These are phyloP conservation scores for Spodoptera littoralis DNA, from an alignment of 2,888 invertebrate genomes.

Conservation along the genomic window DNA sequence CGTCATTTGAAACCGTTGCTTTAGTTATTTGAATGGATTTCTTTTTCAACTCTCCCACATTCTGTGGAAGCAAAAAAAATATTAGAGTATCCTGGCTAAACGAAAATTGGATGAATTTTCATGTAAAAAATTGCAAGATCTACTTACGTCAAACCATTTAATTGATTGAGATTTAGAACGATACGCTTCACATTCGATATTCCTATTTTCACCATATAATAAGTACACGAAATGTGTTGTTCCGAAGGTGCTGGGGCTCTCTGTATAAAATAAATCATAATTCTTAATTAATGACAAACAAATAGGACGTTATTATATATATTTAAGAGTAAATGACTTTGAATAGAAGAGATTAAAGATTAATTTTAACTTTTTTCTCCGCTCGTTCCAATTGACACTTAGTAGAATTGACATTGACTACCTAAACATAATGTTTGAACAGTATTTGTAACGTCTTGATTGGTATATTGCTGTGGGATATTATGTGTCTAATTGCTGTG, in stretches of 20 bases:
- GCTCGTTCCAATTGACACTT: no score
- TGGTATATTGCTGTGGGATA: no score
- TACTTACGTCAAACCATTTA: slow-evolving; percentile 50
- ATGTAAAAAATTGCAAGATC: background rate
- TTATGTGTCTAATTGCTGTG: no score
- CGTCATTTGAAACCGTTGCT: slow-evolving; percentile 24
- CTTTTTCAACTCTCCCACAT: slow-evolving; percentile 4
- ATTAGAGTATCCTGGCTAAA: background rate
- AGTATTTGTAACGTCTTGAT: no score
- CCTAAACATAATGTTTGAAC: no score
- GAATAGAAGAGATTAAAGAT: background rate
- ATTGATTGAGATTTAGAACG: slow-evolving; percentile 31
- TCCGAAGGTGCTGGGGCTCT: slow-evolving; percentile 24
- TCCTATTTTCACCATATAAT: slow-evolving; percentile 15
- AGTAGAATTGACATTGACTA: no score
- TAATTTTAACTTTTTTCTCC: no score
- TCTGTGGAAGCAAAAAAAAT: slow-evolving; percentile 11
- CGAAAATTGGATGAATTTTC: background rate
- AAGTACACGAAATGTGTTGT: slow-evolving; percentile 27
- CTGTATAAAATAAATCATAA: slow-evolving; percentile 23
- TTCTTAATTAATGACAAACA: background rate
- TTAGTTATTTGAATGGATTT: slow-evolving; percentile 19
- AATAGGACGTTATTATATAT: background rate
- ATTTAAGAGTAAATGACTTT: no score
- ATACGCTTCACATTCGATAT: slow-evolving; percentile 33